Evolutionary conservation across 2,888 invertebrate genomes (phyloP), one percentile per base, ranked within the genome.

Genomic region (Agrotis segetum): DNA sequence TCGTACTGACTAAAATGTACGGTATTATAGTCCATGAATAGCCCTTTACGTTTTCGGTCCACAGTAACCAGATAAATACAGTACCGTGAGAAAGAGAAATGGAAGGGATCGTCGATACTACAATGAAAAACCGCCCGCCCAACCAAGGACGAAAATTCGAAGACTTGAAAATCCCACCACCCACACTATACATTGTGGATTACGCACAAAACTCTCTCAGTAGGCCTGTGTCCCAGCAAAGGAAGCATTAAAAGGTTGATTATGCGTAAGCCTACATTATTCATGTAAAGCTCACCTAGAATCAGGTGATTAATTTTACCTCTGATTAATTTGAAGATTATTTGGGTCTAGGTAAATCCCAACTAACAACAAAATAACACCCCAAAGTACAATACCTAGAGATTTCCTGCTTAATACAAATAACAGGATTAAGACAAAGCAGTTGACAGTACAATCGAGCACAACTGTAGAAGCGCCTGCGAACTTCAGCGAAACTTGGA

Each of bases 401-500:
- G 3, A 62, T 79, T 67, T 40, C 62, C 34, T 24, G 16, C 50
- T 50, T 50, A 65, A 65, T 21, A 71, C 47, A 71, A 77, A 79
- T 77, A 72, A 81, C 29, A 59, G 21, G 46, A 69, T 69, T 69
- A 63, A 44, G 60, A 67, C 62, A 72, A 81, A 77, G 47, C 71
- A 77, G 66, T 62, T 71, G 74, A 72, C 70, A 62, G 58, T 66
- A 71, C 79, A 77, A 77, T 74, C 46, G 34, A 44, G 60, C 40
- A 34, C 63, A 75, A 72, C 74, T 80, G 69, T 53, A 63, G 50
- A 59, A 56, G n/a, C 50, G 65, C 59, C 64, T 64, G 67, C 46
- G 34, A 82, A 85, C 66, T 72, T 61, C 67, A 53, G 55, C 21
- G 24, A 70, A 83, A 65, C 72, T 79, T 56, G 49, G 21, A 74